Conservation (phyloP, 2,797 vertebrate species). For the Luscinia luscinia region DNA sequence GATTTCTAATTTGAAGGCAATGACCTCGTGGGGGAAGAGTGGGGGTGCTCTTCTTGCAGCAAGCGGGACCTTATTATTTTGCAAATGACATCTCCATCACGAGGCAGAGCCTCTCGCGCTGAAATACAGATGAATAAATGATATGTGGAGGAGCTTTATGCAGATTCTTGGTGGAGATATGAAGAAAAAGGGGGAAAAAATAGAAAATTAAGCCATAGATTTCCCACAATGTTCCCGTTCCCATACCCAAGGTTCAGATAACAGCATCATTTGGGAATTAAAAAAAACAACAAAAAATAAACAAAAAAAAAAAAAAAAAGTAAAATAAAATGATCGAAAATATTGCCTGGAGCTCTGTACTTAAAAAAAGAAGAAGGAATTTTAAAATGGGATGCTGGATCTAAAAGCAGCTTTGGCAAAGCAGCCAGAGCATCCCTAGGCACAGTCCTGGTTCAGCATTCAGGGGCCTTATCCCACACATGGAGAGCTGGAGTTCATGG, state of each 20-base stretch:
- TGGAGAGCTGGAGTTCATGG: fast-evolving
- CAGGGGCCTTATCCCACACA: not conserved
- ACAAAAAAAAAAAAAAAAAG: not conserved
- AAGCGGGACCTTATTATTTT: slow-evolving; percentile 63
- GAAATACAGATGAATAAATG: slow-evolving; percentile 54
- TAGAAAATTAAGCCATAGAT: not conserved
- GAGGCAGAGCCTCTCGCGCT: not conserved
- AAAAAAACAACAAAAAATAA: not conserved
- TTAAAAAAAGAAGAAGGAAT: not conserved
- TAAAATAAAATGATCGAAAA: not conserved
- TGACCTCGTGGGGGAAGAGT: slow-evolving; percentile 30
- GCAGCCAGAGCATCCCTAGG: not conserved
- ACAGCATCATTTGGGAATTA: not conserved
- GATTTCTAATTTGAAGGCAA: slow-evolving; percentile 31
- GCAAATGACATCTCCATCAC: slow-evolving; percentile 65
- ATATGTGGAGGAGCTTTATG: slow-evolving; percentile 33
- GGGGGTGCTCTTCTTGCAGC: slow-evolving; percentile 29
- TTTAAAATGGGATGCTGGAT: not conserved
- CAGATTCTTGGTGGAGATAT: not conserved
- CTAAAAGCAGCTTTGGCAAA: not conserved
- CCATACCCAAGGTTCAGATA: not conserved
- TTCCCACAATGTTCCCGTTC: not conserved
- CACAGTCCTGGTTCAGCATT: fast-evolving
- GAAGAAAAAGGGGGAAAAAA: not conserved
- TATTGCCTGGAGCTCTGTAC: not conserved